Conservation (phyloP, 2,113 vertebrate genomes). For the Osmerus eperlanus region DNA sequence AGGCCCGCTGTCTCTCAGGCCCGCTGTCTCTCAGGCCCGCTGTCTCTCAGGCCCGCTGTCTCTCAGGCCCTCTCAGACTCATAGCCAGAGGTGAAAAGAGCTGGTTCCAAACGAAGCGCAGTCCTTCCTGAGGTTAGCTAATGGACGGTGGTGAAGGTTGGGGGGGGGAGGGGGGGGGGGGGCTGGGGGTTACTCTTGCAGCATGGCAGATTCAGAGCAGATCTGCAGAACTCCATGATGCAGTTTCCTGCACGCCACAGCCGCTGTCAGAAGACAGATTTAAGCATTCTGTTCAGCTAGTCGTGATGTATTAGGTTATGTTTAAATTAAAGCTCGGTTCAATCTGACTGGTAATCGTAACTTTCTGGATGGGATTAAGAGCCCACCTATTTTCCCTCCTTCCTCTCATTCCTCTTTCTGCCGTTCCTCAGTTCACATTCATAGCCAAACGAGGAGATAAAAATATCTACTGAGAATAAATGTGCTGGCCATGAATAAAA, state of each 20-base stretch:
- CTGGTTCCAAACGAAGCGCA: conserved; percentile 14
- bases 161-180: not conserved
- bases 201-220: no score
- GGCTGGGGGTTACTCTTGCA: not conserved
- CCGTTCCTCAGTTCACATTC: not conserved
- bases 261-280: no score
- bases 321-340: not conserved
- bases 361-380: not conserved
- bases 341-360: not conserved
- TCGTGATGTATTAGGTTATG: no score
- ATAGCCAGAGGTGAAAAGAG: conserved; percentile 16
- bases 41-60: conserved; percentile 10
- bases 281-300: no score
- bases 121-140: conserved; percentile 26
- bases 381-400: not conserved
- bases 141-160: conserved; percentile 7
- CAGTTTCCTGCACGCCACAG: no score
- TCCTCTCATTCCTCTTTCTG: not conserved
- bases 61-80: conserved; percentile 5
- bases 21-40: conserved; percentile 5
- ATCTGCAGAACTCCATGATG: no score
- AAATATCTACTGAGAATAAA: conserved; percentile 45
- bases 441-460: conserved; percentile 29
- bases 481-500: conserved; percentile 49
- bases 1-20: conserved; percentile 8